Percentiles rank a stretch among this genome's conserved stretches.
phyloP scores from a whole-genome alignment of 2,797 vertebrate genomes.

The Fringilla coelebs region DNA sequence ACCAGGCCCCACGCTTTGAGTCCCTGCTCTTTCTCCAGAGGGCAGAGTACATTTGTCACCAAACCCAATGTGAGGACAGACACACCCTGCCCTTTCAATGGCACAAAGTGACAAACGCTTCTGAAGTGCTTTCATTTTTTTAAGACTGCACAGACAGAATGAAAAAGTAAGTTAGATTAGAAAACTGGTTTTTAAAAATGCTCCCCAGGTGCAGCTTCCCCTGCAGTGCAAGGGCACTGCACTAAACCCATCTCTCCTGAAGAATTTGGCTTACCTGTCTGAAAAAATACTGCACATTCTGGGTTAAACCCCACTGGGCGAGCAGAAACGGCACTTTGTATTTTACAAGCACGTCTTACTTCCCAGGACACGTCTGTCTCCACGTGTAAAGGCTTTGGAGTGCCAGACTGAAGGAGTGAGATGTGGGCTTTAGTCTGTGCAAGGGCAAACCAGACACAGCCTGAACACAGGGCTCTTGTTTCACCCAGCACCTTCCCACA shows the following conservation, averaged over 20 bases:
- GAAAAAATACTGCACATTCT: background rate
- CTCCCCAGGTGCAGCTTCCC: background rate
- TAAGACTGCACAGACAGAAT: background rate
- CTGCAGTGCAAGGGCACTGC: background rate
- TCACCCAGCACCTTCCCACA: background rate
- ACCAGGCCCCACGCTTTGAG: accelerated
- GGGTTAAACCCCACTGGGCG: accelerated
- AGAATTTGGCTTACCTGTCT: background rate
- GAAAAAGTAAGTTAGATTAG: background rate
- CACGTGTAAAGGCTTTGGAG: accelerated
- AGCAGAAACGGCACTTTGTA: accelerated
- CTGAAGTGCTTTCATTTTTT: background rate
- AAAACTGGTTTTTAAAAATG: background rate
- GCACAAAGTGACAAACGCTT: background rate
- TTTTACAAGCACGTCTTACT: background rate
- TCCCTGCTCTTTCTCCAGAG: background rate
- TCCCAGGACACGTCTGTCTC: background rate
- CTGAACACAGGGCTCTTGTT: background rate
- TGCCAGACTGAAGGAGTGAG: background rate
- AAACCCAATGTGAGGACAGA: background rate
- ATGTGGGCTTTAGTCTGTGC: background rate
- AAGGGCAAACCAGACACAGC: background rate
- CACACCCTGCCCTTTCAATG: background rate
- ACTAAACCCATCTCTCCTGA: background rate
- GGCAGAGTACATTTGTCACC: background rate